A percentile compares a stretch with the other conserved stretches of the same genome.
Conservation (phyloP, 2,888 invertebrate species). For the Hymenopus coronatus region DNA sequence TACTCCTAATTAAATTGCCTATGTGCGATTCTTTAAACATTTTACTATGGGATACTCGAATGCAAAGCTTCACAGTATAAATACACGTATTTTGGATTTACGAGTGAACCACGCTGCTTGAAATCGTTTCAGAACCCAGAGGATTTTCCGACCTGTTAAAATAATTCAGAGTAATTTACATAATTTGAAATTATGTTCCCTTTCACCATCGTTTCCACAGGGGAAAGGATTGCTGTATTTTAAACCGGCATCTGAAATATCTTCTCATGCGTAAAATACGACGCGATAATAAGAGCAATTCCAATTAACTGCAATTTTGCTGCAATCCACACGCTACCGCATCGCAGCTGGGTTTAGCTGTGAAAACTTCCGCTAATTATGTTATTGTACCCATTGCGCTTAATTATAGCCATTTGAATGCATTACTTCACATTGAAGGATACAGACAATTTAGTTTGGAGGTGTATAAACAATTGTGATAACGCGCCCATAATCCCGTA, state of each 20-base stretch:
- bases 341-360: background rate
- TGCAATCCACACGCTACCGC: background rate
- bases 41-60: too few relatives aligned
- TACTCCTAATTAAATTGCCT: too few relatives aligned
- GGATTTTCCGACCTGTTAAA: too few relatives aligned
- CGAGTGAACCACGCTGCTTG: too few relatives aligned
- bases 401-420: background rate
- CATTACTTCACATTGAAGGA: background rate
- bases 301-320: background rate
- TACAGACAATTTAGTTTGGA: background rate
- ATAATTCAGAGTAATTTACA: too few relatives aligned
- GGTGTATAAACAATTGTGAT: background rate
- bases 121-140: too few relatives aligned
- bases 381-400: background rate
- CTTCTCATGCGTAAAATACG: background rate
- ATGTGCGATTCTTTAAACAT: too few relatives aligned
- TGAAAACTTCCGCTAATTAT: background rate
- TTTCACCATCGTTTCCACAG: too few relatives aligned
- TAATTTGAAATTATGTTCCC: too few relatives aligned
- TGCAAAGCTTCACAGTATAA: too few relatives aligned
- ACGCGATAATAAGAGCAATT: background rate
- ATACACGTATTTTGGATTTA: too few relatives aligned
- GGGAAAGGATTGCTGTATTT: background rate
- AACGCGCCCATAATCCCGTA: background rate
- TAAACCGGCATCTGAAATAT: background rate